A percentile compares a stretch with the other conserved stretches of the same genome.
These are phyloP conservation scores for Volucella inanis DNA, from an alignment of 2,888 invertebrate genomes.

Conservation along the genomic window DNA sequence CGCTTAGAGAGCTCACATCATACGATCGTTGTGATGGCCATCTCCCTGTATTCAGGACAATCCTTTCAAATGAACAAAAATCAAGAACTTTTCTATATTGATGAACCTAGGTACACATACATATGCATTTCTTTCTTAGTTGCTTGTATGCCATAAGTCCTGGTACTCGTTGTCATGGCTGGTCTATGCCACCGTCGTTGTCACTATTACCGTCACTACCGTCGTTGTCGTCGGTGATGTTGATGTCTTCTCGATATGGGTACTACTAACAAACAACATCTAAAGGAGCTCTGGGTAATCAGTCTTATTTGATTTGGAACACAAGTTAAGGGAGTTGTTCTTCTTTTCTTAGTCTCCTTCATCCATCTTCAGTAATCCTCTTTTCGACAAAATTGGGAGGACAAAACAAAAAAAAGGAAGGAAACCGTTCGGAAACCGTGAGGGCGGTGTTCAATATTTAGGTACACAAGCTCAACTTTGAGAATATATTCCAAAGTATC, in stretches of 20 bases:
- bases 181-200: neutral
- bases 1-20: slow-evolving; percentile 28
- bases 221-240: neutral
- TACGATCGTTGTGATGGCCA: slow-evolving; percentile 5
- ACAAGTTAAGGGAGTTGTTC: slow-evolving; percentile 70
- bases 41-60: slow-evolving; percentile 25
- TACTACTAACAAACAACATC: neutral
- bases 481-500: slow-evolving; percentile 50
- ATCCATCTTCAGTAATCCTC: neutral
- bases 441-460: slow-evolving; percentile 16
- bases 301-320: slow-evolving; percentile 74
- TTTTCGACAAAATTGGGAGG: too few species aligned
- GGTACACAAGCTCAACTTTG: slow-evolving; percentile 42
- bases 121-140: slow-evolving; percentile 28
- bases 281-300: slow-evolving; percentile 64
- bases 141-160: neutral
- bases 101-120: slow-evolving; percentile 19
- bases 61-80: slow-evolving; percentile 65
- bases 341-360: slow-evolving; percentile 15
- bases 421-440: slow-evolving; percentile 32
- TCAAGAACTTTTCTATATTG: slow-evolving; percentile 58
- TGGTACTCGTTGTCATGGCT: neutral
- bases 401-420: neutral
- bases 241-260: neutral
- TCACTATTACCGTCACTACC: slow-evolving; percentile 13